Evolutionary conservation across 2,888 invertebrate genomes (phyloP).

Genomic region (Stictocephala bisonia): DNA sequence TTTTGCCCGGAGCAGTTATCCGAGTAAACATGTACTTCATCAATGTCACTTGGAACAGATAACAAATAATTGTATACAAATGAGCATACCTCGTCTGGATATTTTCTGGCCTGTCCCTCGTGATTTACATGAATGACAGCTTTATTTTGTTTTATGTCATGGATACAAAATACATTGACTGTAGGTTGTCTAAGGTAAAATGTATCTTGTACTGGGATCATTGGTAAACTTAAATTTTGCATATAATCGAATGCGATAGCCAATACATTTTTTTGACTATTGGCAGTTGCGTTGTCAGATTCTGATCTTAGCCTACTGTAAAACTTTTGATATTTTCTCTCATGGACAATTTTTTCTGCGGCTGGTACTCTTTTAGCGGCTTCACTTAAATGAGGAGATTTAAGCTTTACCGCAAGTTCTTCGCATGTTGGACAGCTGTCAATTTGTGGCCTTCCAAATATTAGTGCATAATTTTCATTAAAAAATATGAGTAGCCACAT

Average conservation of each 20-base stretch:
- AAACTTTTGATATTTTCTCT: slow-evolving; percentile 55
- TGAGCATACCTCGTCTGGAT: slow-evolving; percentile 5
- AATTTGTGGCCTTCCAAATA: slow-evolving; percentile 49
- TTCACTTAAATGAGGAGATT: slow-evolving; percentile 48
- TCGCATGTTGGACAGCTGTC: slow-evolving; percentile 50
- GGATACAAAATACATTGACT: slow-evolving; percentile 51
- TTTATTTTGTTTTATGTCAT: slow-evolving; percentile 56
- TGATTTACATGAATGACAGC: slow-evolving; percentile 55
- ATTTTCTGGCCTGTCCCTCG: slow-evolving; percentile 51
- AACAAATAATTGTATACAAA: slow-evolving; percentile 34
- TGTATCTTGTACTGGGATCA: slow-evolving; percentile 58
- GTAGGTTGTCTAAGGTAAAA: slow-evolving; percentile 53
- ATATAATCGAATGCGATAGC: slow-evolving; percentile 60
- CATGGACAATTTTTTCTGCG: slow-evolving; percentile 56
- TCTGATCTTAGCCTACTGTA: slow-evolving; percentile 54
- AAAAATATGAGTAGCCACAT: slow-evolving; percentile 53
- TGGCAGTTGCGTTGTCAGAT: slow-evolving; percentile 53
- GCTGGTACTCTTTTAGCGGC: slow-evolving; percentile 54
- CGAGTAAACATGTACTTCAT: slow-evolving; percentile 55
- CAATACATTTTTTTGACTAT: slow-evolving; percentile 46
- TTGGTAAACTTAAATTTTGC: slow-evolving; percentile 57
- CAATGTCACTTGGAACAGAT: slow-evolving; percentile 17
- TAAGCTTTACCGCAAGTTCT: slow-evolving; percentile 48
- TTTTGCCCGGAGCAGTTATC: slow-evolving; percentile 60
- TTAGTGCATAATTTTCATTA: slow-evolving; percentile 49